These are phyloP conservation scores for Zapornia atra DNA, from an alignment of 2,113 vertebrate species.

Conservation along the genomic window DNA sequence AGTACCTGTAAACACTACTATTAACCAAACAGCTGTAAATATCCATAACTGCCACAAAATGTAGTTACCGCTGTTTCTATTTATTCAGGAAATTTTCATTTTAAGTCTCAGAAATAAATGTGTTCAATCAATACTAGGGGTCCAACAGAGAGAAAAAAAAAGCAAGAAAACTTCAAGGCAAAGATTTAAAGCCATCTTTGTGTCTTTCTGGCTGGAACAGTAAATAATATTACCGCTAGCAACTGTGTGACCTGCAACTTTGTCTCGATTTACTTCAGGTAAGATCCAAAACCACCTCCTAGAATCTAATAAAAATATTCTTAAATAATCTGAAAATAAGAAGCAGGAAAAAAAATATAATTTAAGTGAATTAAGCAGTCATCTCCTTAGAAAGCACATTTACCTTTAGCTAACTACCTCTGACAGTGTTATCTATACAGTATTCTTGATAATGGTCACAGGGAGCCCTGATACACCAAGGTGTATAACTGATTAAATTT, in stretches of 20 bases:
- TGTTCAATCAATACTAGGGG: constrained; percentile 35
- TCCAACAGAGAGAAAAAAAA: constrained; percentile 1
- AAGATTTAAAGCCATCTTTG: not conserved
- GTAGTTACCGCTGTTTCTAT: constrained; percentile 27
- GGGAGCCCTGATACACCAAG: not conserved
- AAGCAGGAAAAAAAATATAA: not conserved
- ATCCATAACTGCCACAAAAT: constrained; percentile 34
- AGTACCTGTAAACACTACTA: constrained; percentile 35
- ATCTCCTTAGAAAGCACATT: not conserved
- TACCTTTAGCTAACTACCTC: not conserved
- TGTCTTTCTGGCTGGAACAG: not conserved
- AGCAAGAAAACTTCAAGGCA: not conserved
- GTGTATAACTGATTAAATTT: not conserved
- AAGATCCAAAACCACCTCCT: not conserved
- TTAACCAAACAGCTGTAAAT: constrained; percentile 47
- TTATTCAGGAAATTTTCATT: constrained; percentile 47
- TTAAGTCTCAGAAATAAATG: constrained; percentile 36
- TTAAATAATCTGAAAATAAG: not conserved
- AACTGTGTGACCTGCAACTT: not conserved
- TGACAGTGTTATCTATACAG: not conserved
- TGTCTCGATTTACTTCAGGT: not conserved
- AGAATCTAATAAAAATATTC: not conserved
- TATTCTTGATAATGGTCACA: not conserved
- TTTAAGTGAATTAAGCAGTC: not conserved
- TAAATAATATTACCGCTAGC: not conserved